phyloP scores from a whole-genome alignment of 2,888 invertebrate genomes.

The Leptopilina myrica region DNA sequence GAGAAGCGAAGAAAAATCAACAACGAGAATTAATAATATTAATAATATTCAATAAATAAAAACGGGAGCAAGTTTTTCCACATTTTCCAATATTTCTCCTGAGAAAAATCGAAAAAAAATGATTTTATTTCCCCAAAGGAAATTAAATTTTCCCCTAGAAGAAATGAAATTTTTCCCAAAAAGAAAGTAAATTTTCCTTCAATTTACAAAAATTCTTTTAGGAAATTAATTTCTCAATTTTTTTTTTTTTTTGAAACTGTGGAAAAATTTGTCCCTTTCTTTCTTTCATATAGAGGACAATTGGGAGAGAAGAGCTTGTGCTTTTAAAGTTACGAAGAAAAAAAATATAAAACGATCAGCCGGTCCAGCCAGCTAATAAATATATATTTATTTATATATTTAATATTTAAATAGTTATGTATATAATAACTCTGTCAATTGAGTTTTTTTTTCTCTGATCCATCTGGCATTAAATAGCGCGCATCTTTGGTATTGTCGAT shows the following conservation, averaged over 20 bases:
- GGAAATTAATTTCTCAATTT: neutral
- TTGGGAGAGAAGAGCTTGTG: slow-evolving; percentile 29
- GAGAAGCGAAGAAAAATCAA: slow-evolving; percentile 2
- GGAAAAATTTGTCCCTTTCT: neutral
- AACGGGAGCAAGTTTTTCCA: too few species aligned
- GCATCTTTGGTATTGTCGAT: slow-evolving; percentile 42
- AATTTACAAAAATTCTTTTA: too few species aligned
- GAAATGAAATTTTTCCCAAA: too few species aligned
- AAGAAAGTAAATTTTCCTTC: too few species aligned
- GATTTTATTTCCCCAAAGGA: neutral
- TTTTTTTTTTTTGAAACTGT: neutral
- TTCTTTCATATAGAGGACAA: neutral
- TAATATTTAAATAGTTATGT: neutral
- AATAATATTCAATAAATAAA: too few species aligned
- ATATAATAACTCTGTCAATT: slow-evolving; percentile 18
- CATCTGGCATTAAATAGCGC: slow-evolving; percentile 11
- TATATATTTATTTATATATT: neutral
- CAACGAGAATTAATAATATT: too few species aligned
- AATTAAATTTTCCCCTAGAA: too few species aligned
- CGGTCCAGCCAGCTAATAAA: slow-evolving; percentile 42
- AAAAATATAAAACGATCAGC: slow-evolving; percentile 15
- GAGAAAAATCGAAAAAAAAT: neutral
- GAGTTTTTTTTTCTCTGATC: slow-evolving; percentile 18
- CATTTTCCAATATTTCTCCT: neutral
- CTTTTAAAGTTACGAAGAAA: neutral